These are phyloP conservation scores for Pterocles burchelli DNA, from an alignment of 2,113 vertebrate species.

Conservation along the genomic window DNA sequence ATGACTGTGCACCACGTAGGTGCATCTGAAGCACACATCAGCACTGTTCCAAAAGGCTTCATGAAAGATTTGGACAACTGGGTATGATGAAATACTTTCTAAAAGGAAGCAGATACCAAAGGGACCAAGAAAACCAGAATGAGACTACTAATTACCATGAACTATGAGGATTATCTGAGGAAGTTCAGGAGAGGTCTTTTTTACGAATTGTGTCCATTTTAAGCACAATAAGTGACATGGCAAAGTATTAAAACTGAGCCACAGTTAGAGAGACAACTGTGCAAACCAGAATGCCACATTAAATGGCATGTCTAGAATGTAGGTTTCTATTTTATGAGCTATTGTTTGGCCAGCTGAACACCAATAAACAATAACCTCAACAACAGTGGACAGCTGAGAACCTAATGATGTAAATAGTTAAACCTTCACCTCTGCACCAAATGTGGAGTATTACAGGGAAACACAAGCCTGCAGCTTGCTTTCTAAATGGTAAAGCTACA, in stretches of 20 bases:
- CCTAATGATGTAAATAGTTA: background rate
- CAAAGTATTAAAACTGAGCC: background rate
- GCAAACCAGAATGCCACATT: background rate
- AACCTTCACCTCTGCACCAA: background rate
- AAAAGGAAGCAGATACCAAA: background rate
- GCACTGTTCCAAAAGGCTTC: background rate
- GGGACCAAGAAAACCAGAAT: background rate
- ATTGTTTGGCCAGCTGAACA: background rate
- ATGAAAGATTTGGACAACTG: accelerated
- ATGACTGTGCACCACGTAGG: accelerated
- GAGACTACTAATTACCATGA: background rate
- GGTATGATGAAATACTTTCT: background rate
- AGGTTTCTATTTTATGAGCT: conserved; percentile 14
- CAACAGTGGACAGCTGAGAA: background rate
- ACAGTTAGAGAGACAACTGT: background rate
- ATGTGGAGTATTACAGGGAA: background rate
- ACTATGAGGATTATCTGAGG: background rate
- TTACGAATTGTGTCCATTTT: background rate
- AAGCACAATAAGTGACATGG: background rate
- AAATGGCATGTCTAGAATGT: background rate
- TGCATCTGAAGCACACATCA: background rate
- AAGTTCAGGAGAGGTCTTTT: background rate
- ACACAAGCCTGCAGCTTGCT: background rate
- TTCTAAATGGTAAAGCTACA: background rate
- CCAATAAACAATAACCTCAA: background rate